Evolutionary conservation across 2,113 vertebrate genomes (phyloP).

Genomic region (Glareola pratincola): DNA sequence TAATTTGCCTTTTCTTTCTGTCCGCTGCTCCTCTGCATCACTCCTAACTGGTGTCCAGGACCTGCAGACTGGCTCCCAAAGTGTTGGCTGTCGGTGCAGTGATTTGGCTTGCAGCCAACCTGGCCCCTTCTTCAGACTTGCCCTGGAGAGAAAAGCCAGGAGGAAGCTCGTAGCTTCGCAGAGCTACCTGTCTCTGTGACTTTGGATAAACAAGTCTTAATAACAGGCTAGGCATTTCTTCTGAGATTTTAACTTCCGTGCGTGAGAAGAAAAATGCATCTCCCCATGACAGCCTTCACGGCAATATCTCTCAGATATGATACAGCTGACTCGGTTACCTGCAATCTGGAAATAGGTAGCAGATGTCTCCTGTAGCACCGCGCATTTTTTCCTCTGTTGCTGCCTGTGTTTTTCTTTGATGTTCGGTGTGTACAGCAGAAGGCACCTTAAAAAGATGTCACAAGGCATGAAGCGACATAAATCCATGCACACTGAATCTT

Average conservation of each 20-base stretch:
- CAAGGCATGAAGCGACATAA: background rate
- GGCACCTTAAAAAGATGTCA: background rate
- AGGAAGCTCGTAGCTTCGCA: background rate
- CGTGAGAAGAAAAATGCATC: background rate
- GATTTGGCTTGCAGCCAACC: background rate
- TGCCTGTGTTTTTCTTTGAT: background rate
- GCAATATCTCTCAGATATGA: background rate
- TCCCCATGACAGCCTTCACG: background rate
- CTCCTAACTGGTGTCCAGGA: background rate
- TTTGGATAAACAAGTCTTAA: background rate
- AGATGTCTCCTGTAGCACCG: background rate
- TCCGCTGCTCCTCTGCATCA: background rate
- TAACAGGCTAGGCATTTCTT: background rate
- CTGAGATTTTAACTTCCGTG: background rate
- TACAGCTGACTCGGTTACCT: background rate
- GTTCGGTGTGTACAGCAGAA: background rate
- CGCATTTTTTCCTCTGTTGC: background rate
- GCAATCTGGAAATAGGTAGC: background rate
- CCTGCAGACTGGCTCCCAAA: no score
- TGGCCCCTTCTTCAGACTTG: background rate
- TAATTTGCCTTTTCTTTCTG: background rate
- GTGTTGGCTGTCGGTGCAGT: fast-evolving
- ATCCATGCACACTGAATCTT: background rate
- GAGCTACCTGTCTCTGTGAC: background rate
- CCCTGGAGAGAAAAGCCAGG: background rate